These are phyloP conservation scores for Drosophila oshimai DNA, from an alignment of 1,140 invertebrate species.

Conservation along the genomic window DNA sequence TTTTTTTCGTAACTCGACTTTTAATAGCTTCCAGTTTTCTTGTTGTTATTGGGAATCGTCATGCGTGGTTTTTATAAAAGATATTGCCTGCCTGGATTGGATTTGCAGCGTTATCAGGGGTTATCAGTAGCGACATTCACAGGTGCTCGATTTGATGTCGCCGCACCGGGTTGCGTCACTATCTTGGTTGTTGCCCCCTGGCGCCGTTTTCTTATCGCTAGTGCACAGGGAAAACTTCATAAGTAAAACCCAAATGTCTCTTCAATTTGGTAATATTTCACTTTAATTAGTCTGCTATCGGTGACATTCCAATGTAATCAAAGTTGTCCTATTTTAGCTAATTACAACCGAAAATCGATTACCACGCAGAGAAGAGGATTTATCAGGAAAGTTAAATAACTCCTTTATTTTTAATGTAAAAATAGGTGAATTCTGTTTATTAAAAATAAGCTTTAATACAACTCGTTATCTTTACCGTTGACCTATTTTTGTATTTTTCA, in stretches of 20 bases:
- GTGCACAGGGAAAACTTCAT: background rate
- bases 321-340: background rate
- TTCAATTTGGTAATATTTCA: background rate
- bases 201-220: conserved; percentile 3
- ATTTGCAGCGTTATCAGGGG: conserved; percentile 12
- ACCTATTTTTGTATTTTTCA: conserved; percentile 83
- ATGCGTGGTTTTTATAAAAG: conserved; percentile 8
- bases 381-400: no score
- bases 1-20: conserved; percentile 6
- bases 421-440: no score
- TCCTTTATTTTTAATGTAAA: no score
- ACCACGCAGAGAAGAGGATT: no score
- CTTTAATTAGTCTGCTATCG: background rate
- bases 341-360: background rate
- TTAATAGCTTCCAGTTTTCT: background rate
- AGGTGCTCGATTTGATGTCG: conserved; percentile 11
- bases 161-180: conserved; percentile 4
- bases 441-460: no score
- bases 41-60: conserved; percentile 11
- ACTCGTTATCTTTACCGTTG: background rate
- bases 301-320: background rate
- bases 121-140: background rate
- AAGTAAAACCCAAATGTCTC: background rate
- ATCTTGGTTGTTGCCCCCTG: conserved; percentile 8
- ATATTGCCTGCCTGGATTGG: background rate